Evolutionary conservation across 1,140 invertebrate genomes (phyloP), one percentile per base, ranked within the genome.

Genomic region (Pseudoatta argentina): DNA sequence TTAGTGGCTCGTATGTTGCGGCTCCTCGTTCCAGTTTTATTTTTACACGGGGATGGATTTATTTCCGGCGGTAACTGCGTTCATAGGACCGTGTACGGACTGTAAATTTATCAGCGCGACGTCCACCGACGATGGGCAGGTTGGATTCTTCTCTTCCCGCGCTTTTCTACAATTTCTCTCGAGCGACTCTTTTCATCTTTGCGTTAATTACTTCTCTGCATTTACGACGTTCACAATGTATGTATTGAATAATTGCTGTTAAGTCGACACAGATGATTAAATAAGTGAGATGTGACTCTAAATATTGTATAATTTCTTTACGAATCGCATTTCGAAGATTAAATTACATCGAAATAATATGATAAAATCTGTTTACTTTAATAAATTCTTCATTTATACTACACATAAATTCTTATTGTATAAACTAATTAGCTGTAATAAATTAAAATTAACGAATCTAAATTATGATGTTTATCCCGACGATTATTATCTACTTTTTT

Each of bases 21-120:
- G 18, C 77, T 71, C 67, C 64, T 86, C 85, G 86, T 59, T 87
- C 67, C 79, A 87, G 86, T 87, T 87, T 87, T 87, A 87, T 87
- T 87, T 87, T 87, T 87, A 83, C 79, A 69, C 79, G 59, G 51
- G 34, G 34, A 87, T 83, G 77, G 86, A 87, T 87, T 87, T 87
- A 87, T 87, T 87, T 87, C 86, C 86, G 63, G 59, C 79, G 61
- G 57, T 87, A 87, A 83, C 79, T 57, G 79, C 86, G 79, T 66
- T 87, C 79, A 66, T 75, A 81, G 86, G 81, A 72, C 81, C 76
- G 63, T 59, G 73, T 79, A 81, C 85, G 76, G 76, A 67, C 64
- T 86, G 63, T 86, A 86, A 86, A 81, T 86, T 86, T 86, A 86
- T 86, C 85, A 67, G 16, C 51, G 34, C 27, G 24, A 63, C 21